These are phyloP conservation scores for Pholis gunnellus DNA, from an alignment of 2,113 vertebrate species.

Conservation along the genomic window DNA sequence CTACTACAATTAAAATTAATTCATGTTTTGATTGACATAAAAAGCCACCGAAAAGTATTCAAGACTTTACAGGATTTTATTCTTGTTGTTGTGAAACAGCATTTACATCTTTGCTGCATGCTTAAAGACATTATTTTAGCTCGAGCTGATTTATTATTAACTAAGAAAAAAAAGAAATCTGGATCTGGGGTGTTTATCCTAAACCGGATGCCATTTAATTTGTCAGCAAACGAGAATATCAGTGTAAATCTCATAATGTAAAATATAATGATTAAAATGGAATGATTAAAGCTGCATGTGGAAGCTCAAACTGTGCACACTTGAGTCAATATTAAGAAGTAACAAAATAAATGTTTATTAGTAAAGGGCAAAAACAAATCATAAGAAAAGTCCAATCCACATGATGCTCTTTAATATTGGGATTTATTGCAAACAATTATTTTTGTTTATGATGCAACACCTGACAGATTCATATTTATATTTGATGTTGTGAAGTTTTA, in stretches of 20 bases:
- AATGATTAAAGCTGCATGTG: constrained; percentile 11
- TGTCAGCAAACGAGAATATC: neutral
- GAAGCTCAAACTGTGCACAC: constrained; percentile 36
- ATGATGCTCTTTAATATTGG: neutral
- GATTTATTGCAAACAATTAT: neutral
- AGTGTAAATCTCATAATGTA: neutral
- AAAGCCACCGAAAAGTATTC: neutral
- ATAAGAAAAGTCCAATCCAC: neutral
- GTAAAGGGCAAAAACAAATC: neutral
- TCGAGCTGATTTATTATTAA: neutral
- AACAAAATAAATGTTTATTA: neutral
- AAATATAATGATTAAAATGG: neutral
- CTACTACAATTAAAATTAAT: no score
- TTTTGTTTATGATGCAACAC: neutral
- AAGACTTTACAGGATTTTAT: neutral
- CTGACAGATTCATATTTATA: neutral
- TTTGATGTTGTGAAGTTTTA: neutral
- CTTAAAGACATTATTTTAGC: constrained; percentile 4
- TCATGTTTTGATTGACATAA: neutral
- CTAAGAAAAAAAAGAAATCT: neutral
- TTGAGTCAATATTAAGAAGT: neutral
- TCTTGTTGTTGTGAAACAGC: constrained; percentile 5
- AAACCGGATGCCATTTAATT: neutral
- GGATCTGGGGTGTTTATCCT: neutral
- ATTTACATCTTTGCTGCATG: constrained; percentile 4